Evolutionary conservation across 2,113 vertebrate genomes (phyloP), one percentile per base, ranked within the genome.

Genomic region (Oryzias woworae): DNA sequence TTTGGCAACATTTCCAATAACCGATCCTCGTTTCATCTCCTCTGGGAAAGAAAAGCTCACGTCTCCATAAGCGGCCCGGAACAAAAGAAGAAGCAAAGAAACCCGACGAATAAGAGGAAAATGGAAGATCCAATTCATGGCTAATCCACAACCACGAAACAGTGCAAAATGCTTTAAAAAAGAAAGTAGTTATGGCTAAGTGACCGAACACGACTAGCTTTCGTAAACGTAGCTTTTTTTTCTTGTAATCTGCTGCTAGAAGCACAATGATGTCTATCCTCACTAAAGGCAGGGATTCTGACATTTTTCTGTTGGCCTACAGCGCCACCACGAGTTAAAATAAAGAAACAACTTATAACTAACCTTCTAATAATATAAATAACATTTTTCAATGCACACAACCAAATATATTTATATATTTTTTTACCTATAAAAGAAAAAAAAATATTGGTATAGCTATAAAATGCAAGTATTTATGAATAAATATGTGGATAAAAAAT

Each of bases 21-120:
- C 31, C 31, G 89, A 67, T 28, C 90, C 90, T 28, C 85, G 80
- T 17, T 89, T 89, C 72, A 90, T 85, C 71, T 90, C 92, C 80
- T 95, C 90, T 3, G 87, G 87, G 75, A 92, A 71, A 20, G 87
- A 90, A 65, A 90, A 92, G 47, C 87, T 89, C 69, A 91, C 63
- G 26, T 90, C 87, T 44, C 85, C 85, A 17, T 58, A 17, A 5
- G 41, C 14, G 0, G 28, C 31, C 1, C 43, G 44, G 6, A 20
- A 20, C 43, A 15, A 56, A 15, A 44, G 3, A 45, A 58, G 4
- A 17, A 20, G n/a, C 1, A 58, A 28, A 18, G 13, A 47, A 28
- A 58, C 3, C 12, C 31, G 31, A 36, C 8, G 8, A 10, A 36
- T 2, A 10, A 2, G 31, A 36, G 8, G 2, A 36, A 36, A 36